These are phyloP conservation scores for Epizoanthus illoricatus DNA, from an alignment of 92 coral and sea anemone genomes.

Conservation along the genomic window DNA sequence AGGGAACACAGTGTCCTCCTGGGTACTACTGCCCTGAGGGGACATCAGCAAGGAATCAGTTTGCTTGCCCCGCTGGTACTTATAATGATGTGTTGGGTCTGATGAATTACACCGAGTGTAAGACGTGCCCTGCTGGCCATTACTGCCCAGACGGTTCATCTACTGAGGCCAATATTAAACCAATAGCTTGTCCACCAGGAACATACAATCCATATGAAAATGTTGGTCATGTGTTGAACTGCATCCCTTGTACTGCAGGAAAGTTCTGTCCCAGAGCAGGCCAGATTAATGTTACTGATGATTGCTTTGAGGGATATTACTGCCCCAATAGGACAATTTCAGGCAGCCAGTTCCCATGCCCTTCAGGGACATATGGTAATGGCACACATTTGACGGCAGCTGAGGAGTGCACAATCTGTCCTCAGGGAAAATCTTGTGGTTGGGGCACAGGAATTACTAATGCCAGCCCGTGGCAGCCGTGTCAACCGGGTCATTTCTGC, in stretches of 20 bases:
- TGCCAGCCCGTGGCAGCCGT: constrained; percentile 83
- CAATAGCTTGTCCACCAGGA: constrained; percentile 94
- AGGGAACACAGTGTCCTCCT: constrained; percentile 75
- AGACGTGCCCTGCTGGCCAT: constrained; percentile 83
- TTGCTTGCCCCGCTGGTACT: constrained; percentile 92
- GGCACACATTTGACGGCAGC: constrained; percentile 85
- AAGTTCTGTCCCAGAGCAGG: constrained; percentile 90
- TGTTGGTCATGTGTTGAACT: constrained; percentile 83
- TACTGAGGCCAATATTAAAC: constrained; percentile 79
- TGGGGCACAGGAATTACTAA: constrained; percentile 95
- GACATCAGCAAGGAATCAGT: constrained; percentile 80
- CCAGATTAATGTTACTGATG: constrained; percentile 79
- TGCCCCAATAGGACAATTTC: constrained; percentile 97
- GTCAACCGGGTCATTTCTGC: constrained; percentile 90
- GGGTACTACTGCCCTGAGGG: constrained; percentile 98
- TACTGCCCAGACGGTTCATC: constrained; percentile 97
- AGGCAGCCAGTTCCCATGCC: constrained; percentile 93
- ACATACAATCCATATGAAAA: constrained; percentile 88
- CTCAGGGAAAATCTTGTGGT: constrained; percentile 85
- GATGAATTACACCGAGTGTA: constrained; percentile 86
- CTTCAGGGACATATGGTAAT: constrained; percentile 94
- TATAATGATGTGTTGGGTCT: constrained; percentile 77
- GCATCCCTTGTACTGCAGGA: constrained; percentile 95
- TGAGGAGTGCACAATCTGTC: constrained; percentile 88
- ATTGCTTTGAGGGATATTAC: constrained; percentile 93